Conservation (phyloP, 2,113 vertebrate species). For the Actenoides lindsayi region DNA sequence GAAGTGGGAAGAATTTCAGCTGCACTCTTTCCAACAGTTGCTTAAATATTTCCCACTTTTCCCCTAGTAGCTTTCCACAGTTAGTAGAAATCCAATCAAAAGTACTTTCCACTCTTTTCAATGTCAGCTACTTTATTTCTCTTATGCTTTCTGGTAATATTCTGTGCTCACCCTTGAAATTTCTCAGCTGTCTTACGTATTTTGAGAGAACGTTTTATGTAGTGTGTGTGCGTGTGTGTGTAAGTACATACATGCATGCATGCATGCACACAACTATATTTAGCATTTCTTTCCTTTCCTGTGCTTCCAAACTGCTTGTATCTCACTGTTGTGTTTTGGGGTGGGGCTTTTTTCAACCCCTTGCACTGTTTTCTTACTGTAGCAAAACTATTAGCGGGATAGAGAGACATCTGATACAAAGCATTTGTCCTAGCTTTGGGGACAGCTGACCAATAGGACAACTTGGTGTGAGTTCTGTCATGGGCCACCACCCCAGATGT, state of each 20-base stretch:
- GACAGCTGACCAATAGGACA: neutral
- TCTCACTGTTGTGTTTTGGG: neutral
- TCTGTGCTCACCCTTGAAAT: neutral
- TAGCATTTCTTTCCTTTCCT: neutral
- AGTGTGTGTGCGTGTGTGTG: neutral
- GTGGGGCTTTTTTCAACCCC: neutral
- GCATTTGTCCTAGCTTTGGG: neutral
- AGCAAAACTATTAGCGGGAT: neutral
- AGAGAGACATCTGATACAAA: neutral
- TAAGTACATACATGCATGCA: neutral
- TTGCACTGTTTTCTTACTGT: neutral
- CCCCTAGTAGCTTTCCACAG: conserved; percentile 38
- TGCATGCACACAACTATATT: neutral
- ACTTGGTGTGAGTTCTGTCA: conserved; percentile 45
- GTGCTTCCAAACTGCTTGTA: neutral
- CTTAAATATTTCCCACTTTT: conserved; percentile 66
- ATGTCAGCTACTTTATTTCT: conserved; percentile 42
- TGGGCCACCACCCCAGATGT: neutral
- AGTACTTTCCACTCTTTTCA: conserved; percentile 27
- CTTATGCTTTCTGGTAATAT: neutral
- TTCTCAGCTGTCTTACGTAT: neutral
- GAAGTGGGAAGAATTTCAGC: conserved; percentile 69
- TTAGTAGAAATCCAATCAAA: conserved; percentile 24
- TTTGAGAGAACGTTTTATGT: neutral
- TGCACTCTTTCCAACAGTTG: conserved; percentile 53